These are phyloP conservation scores for Lithobates sylvaticus DNA, from an alignment of 2,797 vertebrate species.

Conservation along the genomic window DNA sequence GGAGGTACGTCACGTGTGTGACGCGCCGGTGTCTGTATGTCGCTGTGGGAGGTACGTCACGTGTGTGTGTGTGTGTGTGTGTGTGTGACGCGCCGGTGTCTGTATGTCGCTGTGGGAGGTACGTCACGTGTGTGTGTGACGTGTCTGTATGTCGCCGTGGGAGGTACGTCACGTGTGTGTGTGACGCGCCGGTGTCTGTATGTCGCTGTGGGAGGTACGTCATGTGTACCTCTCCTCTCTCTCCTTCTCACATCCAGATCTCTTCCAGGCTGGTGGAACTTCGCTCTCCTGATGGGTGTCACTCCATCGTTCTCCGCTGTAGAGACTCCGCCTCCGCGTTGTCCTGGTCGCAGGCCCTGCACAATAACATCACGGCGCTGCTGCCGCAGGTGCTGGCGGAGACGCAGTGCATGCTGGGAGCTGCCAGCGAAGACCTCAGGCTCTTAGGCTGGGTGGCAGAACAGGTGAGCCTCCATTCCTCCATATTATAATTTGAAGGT, in stretches of 20 bases:
- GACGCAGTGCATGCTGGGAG: slow-evolving; percentile 87
- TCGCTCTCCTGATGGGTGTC: slow-evolving; percentile 92
- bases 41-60: too few relatives aligned
- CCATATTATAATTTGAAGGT: too few relatives aligned
- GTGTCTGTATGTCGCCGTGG: neutral
- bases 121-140: too few relatives aligned
- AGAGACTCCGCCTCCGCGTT: slow-evolving; percentile 88
- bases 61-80: too few relatives aligned
- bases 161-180: slow-evolving; percentile 21
- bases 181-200: neutral
- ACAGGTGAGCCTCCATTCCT: slow-evolving; percentile 78
- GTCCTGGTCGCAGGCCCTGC: slow-evolving; percentile 94
- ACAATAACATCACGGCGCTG: slow-evolving; percentile 92
- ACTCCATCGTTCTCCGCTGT: slow-evolving; percentile 92
- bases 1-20: too few relatives aligned
- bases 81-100: too few relatives aligned
- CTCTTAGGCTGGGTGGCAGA: slow-evolving; percentile 95
- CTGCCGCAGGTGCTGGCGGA: slow-evolving; percentile 92
- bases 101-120: too few relatives aligned
- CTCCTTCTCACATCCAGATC: slow-evolving; percentile 34
- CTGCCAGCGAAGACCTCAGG: slow-evolving; percentile 84
- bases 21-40: too few relatives aligned
- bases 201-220: neutral
- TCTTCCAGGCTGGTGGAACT: slow-evolving; percentile 89
- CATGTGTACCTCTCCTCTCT: slow-evolving; percentile 33